phyloP scores from a whole-genome alignment of 1,140 invertebrate species.

The Sitophilus oryzae region DNA sequence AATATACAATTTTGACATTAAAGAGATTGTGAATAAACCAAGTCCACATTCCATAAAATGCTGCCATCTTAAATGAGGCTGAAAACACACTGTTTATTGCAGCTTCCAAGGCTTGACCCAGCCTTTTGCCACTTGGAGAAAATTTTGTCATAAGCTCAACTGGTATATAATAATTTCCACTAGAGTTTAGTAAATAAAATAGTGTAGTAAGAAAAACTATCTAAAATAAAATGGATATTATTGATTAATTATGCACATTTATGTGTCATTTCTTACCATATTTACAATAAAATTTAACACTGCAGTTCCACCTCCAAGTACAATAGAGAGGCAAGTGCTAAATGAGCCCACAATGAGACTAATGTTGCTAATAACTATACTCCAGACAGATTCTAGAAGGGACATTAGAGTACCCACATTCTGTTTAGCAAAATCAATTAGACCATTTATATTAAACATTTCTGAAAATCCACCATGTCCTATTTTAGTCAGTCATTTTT shows the following conservation, averaged over 20 bases:
- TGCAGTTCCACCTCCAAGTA: slow-evolving; percentile 88
- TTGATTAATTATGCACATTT: slow-evolving; percentile 1
- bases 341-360: slow-evolving; percentile 82
- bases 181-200: slow-evolving; percentile 90
- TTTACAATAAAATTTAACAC: slow-evolving; percentile 90
- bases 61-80: slow-evolving; percentile 93
- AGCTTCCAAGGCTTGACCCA: slow-evolving; percentile 71
- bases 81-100: slow-evolving; percentile 79
- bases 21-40: slow-evolving; percentile 96
- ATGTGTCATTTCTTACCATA: slow-evolving; percentile 71
- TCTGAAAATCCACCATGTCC: slow-evolving; percentile 53
- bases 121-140: slow-evolving; percentile 63
- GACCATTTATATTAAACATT: slow-evolving; percentile 66
- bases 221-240: slow-evolving; percentile 47
- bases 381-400: slow-evolving; percentile 88
- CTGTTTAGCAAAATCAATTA: slow-evolving; percentile 79
- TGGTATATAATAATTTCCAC: slow-evolving; percentile 84
- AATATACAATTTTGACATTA: slow-evolving; percentile 88
- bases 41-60: slow-evolving; percentile 96
- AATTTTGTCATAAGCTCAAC: slow-evolving; percentile 75
- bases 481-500: not conserved
- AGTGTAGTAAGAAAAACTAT: slow-evolving; percentile 93
- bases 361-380: slow-evolving; percentile 86
- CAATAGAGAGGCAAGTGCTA: slow-evolving; percentile 77
- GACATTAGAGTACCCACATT: slow-evolving; percentile 88